phyloP scores from a whole-genome alignment of 1,140 invertebrate species.

The Halesus radiatus region DNA sequence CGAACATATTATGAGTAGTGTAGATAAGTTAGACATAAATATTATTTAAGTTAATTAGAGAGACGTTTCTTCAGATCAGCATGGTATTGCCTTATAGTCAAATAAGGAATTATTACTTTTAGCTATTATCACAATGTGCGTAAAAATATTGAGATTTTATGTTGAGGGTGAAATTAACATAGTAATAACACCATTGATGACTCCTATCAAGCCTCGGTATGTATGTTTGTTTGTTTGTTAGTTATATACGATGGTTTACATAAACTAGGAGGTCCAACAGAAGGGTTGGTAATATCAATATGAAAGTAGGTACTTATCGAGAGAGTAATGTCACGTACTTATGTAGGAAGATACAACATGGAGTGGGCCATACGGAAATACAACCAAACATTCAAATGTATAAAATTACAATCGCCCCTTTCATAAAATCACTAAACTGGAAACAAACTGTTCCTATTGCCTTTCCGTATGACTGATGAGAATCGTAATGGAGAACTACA shows the following conservation, averaged over 20 bases:
- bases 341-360: constrained; percentile 51
- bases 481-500: constrained; percentile 53
- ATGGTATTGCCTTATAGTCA: constrained; percentile 52
- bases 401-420: constrained; percentile 41
- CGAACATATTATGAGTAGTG: constrained; percentile 57
- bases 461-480: constrained; percentile 36
- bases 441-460: constrained; percentile 30
- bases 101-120: constrained; percentile 56
- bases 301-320: constrained; percentile 42
- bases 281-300: constrained; percentile 49
- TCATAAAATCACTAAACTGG: constrained; percentile 20
- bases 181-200: constrained; percentile 44
- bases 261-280: constrained; percentile 49
- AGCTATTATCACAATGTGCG: constrained; percentile 60
- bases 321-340: constrained; percentile 49
- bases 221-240: neutral
- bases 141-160: constrained; percentile 57
- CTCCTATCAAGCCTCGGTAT: constrained; percentile 45
- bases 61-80: constrained; percentile 60
- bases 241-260: constrained; percentile 46
- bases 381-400: constrained; percentile 45
- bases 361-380: constrained; percentile 32
- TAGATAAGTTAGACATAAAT: constrained; percentile 53
- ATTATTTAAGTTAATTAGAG: constrained; percentile 64
- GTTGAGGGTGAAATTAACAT: constrained; percentile 46